Evolutionary conservation across 2,888 invertebrate genomes (phyloP).

Genomic region (Acanthosepion esculentum): DNA sequence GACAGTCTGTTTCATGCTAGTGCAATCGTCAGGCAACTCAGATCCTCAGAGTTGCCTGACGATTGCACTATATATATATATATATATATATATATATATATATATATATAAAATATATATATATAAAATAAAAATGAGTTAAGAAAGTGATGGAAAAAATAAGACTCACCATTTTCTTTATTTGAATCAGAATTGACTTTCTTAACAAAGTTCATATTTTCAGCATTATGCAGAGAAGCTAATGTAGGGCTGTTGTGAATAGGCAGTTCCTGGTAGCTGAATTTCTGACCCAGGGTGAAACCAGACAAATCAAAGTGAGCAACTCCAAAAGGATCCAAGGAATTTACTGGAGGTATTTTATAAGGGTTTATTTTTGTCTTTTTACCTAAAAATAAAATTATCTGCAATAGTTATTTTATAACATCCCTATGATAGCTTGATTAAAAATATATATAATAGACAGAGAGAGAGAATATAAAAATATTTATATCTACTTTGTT

Average conservation of each 20-base stretch:
- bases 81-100: not conserved
- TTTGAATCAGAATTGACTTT: not conserved
- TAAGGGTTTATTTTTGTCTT: conserved; percentile 73
- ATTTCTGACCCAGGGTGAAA: conserved; percentile 70
- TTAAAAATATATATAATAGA: too few species aligned
- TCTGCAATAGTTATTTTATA: not conserved
- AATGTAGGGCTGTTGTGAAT: conserved; percentile 70
- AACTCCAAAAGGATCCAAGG: conserved; percentile 74
- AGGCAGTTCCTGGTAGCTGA: conserved; percentile 69
- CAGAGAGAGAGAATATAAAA: too few species aligned
- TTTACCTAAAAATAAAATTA: conserved; percentile 58
- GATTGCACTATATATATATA: too few species aligned
- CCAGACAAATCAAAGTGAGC: conserved; percentile 71
- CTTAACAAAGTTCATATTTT: not conserved
- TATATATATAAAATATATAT: not conserved
- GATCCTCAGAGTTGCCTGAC: too few species aligned
- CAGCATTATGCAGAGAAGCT: conserved; percentile 60
- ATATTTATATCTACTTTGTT: too few species aligned
- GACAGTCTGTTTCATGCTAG: too few species aligned
- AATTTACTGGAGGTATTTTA: conserved; percentile 64
- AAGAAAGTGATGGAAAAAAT: not conserved
- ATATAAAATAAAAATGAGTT: not conserved
- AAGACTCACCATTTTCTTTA: not conserved
- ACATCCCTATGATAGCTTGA: too few species aligned
- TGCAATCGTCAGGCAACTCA: too few species aligned